Evolutionary conservation across 2,113 vertebrate species (phyloP).

Genomic region (Tinamus guttatus): DNA sequence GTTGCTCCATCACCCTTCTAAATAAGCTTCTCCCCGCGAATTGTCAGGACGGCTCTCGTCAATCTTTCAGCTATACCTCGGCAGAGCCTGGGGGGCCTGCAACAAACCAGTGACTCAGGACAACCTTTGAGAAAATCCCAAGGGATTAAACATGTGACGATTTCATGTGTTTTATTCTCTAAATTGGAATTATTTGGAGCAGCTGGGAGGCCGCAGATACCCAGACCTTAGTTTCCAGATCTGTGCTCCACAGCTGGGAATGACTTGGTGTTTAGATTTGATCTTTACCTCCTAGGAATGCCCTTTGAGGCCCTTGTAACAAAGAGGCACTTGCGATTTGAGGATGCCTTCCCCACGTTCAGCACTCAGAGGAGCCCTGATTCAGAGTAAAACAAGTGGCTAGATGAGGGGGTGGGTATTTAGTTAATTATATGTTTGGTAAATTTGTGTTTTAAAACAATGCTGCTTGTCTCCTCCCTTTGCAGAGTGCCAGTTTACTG

Average conservation of each 20-base stretch:
- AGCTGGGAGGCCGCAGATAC: not conserved
- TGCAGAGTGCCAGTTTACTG: conserved; percentile 75
- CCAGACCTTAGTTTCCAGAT: not conserved
- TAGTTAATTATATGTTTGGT: conserved; percentile 74
- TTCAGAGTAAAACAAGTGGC: conserved; percentile 55
- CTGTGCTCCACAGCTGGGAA: not conserved
- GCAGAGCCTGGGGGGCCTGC: not conserved
- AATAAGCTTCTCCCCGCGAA: conserved; percentile 2
- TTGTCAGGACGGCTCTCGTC: not conserved
- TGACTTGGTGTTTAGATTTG: not conserved
- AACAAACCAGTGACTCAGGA: not conserved
- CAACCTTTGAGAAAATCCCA: not conserved
- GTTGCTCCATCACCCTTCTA: not conserved
- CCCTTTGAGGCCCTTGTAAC: not conserved
- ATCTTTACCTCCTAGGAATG: not conserved
- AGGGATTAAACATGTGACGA: not conserved
- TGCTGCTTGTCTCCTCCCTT: conserved; percentile 73
- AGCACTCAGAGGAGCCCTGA: conserved; percentile 49
- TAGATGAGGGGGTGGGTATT: conserved; percentile 64
- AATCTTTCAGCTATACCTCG: not conserved
- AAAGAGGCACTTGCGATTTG: not conserved
- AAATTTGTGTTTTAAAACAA: conserved; percentile 78
- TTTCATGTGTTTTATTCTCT: not conserved
- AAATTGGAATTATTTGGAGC: not conserved
- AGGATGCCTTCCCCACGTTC: not conserved